These are phyloP conservation scores for Portunus trituberculatus DNA, from an alignment of 1,140 invertebrate species.

Conservation along the genomic window DNA sequence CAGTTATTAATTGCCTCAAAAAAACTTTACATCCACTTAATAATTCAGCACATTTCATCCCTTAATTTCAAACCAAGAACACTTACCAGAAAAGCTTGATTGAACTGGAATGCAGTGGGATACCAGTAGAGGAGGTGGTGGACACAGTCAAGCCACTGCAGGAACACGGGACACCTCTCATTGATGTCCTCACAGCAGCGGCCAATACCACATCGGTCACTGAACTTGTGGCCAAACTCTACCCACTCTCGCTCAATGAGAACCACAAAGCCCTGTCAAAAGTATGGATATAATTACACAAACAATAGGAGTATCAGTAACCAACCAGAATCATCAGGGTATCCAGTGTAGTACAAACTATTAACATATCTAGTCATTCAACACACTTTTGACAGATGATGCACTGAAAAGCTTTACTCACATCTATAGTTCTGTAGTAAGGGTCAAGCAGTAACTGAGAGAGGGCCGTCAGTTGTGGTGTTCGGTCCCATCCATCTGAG, in stretches of 20 bases:
- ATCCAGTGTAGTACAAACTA: no score
- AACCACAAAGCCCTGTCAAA: conserved; percentile 91
- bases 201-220: conserved; percentile 94
- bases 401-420: conserved; percentile 79
- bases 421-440: conserved; percentile 94
- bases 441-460: conserved; percentile 96
- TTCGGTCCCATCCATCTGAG: conserved; percentile 98
- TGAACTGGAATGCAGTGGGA: conserved; percentile 97
- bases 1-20: neutral
- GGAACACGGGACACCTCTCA: conserved; percentile 96
- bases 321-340: neutral
- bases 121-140: conserved; percentile 95
- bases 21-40: neutral
- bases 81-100: conserved; percentile 93
- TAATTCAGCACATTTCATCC: no score
- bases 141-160: conserved; percentile 98
- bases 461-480: conserved; percentile 95
- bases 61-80: no score
- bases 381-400: no score
- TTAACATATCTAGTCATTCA: no score
- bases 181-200: conserved; percentile 90
- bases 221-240: conserved; percentile 98
- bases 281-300: neutral
- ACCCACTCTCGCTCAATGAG: conserved; percentile 97
- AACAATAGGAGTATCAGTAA: neutral